These are phyloP conservation scores for Sipha maydis DNA, from an alignment of 2,888 invertebrate genomes.

Conservation along the genomic window DNA sequence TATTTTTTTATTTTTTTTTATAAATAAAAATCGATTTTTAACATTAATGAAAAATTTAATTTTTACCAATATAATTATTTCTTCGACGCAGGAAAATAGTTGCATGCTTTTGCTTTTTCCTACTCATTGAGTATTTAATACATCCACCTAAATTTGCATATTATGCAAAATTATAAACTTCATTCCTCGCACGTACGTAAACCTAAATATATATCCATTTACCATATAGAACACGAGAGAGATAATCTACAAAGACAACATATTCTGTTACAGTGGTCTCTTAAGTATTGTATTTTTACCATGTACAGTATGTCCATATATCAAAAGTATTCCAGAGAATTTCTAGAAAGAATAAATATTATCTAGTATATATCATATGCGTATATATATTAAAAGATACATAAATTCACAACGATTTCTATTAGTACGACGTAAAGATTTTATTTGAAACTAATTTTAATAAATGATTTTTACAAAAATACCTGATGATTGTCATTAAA, in stretches of 20 bases:
- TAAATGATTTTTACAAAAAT: neutral
- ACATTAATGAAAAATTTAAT: neutral
- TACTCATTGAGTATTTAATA: neutral
- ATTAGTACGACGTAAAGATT: neutral
- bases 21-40: neutral
- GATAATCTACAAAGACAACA: neutral
- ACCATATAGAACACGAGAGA: neutral
- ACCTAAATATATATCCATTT: neutral
- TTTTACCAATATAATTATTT: neutral
- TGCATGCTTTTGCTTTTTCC: neutral
- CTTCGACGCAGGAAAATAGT: neutral
- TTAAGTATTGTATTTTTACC: neutral
- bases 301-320: neutral
- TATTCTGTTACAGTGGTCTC: neutral
- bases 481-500: neutral
- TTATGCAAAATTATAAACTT: neutral
- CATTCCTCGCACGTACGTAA: neutral
- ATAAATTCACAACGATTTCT: too few relatives aligned
- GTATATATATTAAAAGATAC: too few relatives aligned
- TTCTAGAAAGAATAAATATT: too few relatives aligned
- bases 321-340: neutral
- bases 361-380: too few relatives aligned
- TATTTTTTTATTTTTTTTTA: neutral
- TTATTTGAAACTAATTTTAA: neutral
- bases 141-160: neutral